Evolutionary conservation across 2,113 vertebrate genomes (phyloP), one percentile per base, ranked within the genome.

Genomic region (Periophthalmus modestus): DNA sequence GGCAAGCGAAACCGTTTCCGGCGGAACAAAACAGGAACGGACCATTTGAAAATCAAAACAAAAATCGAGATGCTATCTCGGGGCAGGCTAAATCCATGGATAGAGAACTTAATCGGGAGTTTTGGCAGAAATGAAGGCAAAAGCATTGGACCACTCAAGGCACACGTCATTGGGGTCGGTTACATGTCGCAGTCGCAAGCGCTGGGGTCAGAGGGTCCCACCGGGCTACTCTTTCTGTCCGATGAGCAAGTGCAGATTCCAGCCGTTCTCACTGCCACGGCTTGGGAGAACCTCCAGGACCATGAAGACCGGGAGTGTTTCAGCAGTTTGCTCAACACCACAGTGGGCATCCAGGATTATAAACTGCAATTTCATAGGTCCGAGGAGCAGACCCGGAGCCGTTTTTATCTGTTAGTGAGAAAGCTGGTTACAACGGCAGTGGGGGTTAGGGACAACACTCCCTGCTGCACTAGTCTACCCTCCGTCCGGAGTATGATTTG

Each of bases 241-340:
- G 91, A 92, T 23, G 88, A 83, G 7, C n/a, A 13, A 11, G 52
- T 92, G 13, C 80, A 84, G 71, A 82, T 92, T 21, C 86, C 87
- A 0, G 87, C 87, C n/a, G 15, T 87, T 0, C 89, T 92, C 52
- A 89, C 91, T 0, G 36, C 74, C 0, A 23, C 86, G 0, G 85
- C 85, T 21, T 90, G 88, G 89, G 81, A 89, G 55, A 55, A 57
- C 9, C 77, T 91, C 0, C 86, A 88, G 82, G 75, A 89, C 24
- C 50, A 79, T 13, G 86, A 89, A 71, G 89, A 89, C 12, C 85
- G 75, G 0, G 89, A 92, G 57, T n/a, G 48, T 15, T 69, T 89
- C 71, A 47, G 5, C 66, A 86, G 87, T 66, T 61, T 92, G 34
- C 0, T 88, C 19, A 72, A 89, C 74, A 18, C 70, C 74, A 89